phyloP scores from a whole-genome alignment of 2,888 invertebrate genomes.

The Petrolisthes manimaculis region DNA sequence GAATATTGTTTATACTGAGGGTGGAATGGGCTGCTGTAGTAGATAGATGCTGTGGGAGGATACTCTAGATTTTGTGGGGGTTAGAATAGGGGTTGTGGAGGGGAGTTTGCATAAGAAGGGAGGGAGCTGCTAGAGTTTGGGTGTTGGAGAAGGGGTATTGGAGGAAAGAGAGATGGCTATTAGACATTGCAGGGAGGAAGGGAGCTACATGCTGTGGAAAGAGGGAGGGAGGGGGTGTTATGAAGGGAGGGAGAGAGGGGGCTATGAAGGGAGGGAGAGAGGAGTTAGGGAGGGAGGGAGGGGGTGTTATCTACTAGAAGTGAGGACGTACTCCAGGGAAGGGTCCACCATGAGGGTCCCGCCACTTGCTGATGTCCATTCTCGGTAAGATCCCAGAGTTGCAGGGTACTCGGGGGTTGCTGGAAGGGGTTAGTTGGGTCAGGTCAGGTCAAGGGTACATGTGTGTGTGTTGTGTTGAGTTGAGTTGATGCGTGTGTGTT shows the following conservation, averaged over 20 bases:
- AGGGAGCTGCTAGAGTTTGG: neutral
- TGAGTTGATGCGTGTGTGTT: too few species aligned
- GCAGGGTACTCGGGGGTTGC: conserved; percentile 93
- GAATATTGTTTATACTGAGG: too few species aligned
- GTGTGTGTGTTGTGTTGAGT: too few species aligned
- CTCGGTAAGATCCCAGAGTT: conserved; percentile 87
- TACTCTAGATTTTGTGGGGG: too few species aligned
- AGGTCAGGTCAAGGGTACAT: conserved; percentile 36
- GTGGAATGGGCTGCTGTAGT: too few species aligned
- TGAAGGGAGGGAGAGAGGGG: neutral
- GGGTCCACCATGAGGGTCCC: conserved; percentile 73
- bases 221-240: neutral
- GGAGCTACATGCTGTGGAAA: neutral
- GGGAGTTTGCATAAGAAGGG: too few species aligned
- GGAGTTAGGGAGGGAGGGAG: neutral
- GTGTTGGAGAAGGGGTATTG: conserved; percentile 11
- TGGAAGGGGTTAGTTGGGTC: conserved; percentile 70
- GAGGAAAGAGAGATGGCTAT: neutral
- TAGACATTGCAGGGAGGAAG: neutral
- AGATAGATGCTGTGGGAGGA: too few species aligned
- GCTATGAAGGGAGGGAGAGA: neutral
- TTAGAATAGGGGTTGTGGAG: too few species aligned
- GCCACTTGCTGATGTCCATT: conserved; percentile 91
- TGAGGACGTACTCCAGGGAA: conserved; percentile 51
- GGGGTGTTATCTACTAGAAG: conserved; percentile 34